These are phyloP conservation scores for Helogale parvula DNA, from an alignment of 2,113 vertebrate species.

Conservation along the genomic window DNA sequence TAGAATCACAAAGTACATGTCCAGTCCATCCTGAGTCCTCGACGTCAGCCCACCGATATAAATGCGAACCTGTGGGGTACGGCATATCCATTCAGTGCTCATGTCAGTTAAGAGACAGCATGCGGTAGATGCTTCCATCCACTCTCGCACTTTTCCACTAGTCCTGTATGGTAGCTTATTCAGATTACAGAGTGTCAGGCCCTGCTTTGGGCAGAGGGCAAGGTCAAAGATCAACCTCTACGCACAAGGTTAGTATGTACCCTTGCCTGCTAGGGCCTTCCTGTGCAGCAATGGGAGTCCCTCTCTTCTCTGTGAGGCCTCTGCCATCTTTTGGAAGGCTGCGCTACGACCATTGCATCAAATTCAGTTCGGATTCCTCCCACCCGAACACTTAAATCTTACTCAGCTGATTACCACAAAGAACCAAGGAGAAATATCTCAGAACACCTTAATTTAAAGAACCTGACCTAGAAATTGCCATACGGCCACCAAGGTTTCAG, in stretches of 20 bases:
- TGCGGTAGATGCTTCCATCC: neutral
- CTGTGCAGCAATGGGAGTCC: neutral
- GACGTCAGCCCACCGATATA: neutral
- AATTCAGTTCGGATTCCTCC: neutral
- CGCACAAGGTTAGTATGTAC: neutral
- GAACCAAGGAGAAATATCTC: neutral
- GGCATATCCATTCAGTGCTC: neutral
- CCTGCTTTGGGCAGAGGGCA: neutral
- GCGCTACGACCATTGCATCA: neutral
- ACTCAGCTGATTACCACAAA: neutral
- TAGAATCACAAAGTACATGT: constrained; percentile 15
- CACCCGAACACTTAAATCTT: neutral
- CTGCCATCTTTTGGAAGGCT: neutral
- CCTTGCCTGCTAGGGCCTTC: neutral
- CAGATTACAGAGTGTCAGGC: neutral
- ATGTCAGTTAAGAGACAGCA: neutral
- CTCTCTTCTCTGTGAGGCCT: neutral
- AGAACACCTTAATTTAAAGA: constrained; percentile 16
- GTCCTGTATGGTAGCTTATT: neutral
- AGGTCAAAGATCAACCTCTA: neutral
- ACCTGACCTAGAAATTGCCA: constrained; percentile 54
- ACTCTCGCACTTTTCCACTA: neutral
- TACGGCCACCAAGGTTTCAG: neutral
- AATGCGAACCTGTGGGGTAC: neutral
- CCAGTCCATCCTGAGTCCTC: neutral